phyloP scores from a whole-genome alignment of 2,113 vertebrate genomes.

The Seriola rivoliana region DNA sequence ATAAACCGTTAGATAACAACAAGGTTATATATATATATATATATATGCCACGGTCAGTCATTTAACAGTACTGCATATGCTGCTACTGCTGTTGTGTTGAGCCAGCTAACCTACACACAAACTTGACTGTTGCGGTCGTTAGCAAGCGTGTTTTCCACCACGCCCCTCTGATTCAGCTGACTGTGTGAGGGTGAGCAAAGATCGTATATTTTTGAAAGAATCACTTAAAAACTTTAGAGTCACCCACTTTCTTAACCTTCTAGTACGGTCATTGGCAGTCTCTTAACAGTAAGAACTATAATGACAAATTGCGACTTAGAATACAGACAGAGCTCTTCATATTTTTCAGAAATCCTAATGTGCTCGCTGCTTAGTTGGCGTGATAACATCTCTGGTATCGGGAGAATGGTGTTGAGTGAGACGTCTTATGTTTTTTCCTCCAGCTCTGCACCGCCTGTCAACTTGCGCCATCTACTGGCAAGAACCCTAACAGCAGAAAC shows the following conservation, averaged over 20 bases:
- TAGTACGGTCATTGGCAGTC: accelerated
- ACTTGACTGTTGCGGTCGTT: conserved; percentile 14
- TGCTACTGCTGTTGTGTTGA: not conserved
- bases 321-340: not conserved
- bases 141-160: conserved; percentile 11
- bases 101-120: conserved; percentile 31
- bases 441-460: not conserved
- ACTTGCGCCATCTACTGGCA: conserved; percentile 3
- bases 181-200: conserved; percentile 12
- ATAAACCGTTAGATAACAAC: no score
- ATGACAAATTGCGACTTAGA: not conserved
- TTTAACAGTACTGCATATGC: not conserved
- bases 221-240: not conserved
- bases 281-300: no score
- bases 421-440: accelerated
- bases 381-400: not conserved
- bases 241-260: accelerated
- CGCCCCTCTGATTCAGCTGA: conserved; percentile 56
- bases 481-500: conserved; percentile 1
- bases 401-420: conserved; percentile 23
- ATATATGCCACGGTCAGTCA: not conserved
- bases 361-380: not conserved
- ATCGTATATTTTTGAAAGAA: conserved; percentile 31
- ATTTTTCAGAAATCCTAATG: not conserved
- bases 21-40: not conserved